Base-by-base conservation (phyloP, 2,113 vertebrate species). In the Pitta sordida region DNA sequence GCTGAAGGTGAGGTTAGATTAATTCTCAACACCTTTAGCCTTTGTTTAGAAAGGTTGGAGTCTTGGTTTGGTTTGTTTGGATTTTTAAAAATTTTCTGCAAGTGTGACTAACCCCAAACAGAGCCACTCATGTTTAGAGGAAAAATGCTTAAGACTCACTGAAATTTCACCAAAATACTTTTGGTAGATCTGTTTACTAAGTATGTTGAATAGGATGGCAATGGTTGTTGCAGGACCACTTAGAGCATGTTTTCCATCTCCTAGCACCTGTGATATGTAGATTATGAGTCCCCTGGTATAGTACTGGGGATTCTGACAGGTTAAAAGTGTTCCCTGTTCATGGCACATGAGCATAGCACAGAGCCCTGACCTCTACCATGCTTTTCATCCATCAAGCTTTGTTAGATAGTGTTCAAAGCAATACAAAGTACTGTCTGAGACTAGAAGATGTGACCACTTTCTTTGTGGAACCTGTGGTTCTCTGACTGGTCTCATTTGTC, bases 351-450 rank as follows among this genome's bases (percentile, higher is more conserved):
- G 21, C 17, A 21, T 46, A 46, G 44, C 44, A 20, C 22, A 30
- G 30, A 39, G 5, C 18, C 65, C 75, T 85, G 58, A 52, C 44
- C 62, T 82, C 48, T 59, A 44, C 29, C 48, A 22, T 43, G 36
- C 30, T 79, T 63, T 55, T 85, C 32, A 21, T 59, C 22, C 55
- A 13, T 49, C 43, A n/a, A 43, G 32, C 1, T 0, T 55, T 1
- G 1, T 29, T 46, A 65, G 26, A 32, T 9, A 37, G 19, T 19
- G 34, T 67, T 60, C 74, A 41, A 84, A 69, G 44, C 69, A 80
- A 46, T 46, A 27, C 0, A 0, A 63, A 71, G 22, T 26, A 29
- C 32, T 39, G 5, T 3, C 68, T n/a, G 49, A 76, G 58, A 23
- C 53, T 32, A 4, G 68, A 59, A 4, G 68, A 59, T 13, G 6